phyloP scores from a whole-genome alignment of 1,140 invertebrate species.

The Archegozetes longisetosus region DNA sequence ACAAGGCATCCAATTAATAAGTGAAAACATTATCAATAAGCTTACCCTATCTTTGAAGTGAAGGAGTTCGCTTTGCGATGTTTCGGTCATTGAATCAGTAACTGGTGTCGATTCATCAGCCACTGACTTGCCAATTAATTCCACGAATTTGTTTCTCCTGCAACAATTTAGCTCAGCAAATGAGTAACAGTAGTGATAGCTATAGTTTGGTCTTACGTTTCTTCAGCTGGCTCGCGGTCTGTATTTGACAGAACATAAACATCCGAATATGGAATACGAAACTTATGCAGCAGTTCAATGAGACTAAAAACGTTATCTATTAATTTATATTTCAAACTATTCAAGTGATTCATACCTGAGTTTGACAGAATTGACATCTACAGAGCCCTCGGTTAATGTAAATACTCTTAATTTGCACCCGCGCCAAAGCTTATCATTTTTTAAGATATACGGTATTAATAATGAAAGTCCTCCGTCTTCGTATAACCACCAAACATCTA shows the following conservation, averaged over 20 bases:
- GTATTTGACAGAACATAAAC: slow-evolving; percentile 3
- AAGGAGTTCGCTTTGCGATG: not conserved
- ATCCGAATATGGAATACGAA: slow-evolving; percentile 8
- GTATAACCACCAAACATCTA: slow-evolving; percentile 48
- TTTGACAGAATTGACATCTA: not conserved
- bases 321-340: too few relatives aligned
- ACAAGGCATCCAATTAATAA: too few relatives aligned
- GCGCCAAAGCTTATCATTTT: slow-evolving; percentile 64
- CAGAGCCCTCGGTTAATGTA: slow-evolving; percentile 48
- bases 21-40: too few relatives aligned
- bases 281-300: slow-evolving; percentile 4
- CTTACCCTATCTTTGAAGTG: not conserved
- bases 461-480: slow-evolving; percentile 57
- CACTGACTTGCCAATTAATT: too few relatives aligned
- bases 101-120: too few relatives aligned
- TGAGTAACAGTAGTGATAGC: too few relatives aligned
- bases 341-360: too few relatives aligned
- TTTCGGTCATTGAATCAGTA: not conserved
- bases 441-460: slow-evolving; percentile 76
- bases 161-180: too few relatives aligned
- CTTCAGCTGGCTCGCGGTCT: not conserved
- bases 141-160: too few relatives aligned
- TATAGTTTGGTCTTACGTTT: not conserved
- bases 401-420: slow-evolving; percentile 79
- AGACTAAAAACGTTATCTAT: too few relatives aligned